Base-by-base conservation (phyloP, 1,140 invertebrate species). In the Polyergus mexicanus region DNA sequence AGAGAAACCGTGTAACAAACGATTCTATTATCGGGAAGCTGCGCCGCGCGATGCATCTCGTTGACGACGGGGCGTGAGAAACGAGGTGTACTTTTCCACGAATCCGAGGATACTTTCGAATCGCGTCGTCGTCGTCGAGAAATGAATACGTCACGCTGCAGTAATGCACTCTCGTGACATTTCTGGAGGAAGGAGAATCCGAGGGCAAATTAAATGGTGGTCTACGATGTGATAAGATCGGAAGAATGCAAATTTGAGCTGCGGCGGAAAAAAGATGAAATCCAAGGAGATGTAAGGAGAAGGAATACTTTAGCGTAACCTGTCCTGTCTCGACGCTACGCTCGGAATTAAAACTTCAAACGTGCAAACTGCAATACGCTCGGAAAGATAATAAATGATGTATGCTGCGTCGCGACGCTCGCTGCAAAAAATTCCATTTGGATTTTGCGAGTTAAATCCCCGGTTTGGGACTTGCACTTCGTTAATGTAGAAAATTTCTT, bases 31-130 rank as follows among this genome's bases (percentile, higher is more conserved):
- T 74, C 68, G 54, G n/a, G n/a, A n/a, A 8, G 41, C 25, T 25
- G 38, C 68, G 22, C 7, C 10, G 44, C 11, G 66, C 66, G 60
- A 87, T 68, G 83, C 47, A 69, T 86, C 66, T 47, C 54, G 58
- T 35, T 75, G 69, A 83, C 85, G 78, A 71, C 66, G 6, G 47
- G 28, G 13, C 54, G 71, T 89, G 84, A 81, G 56, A 83, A 86
- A 83, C 65, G 56, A 32, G 28, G 13, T 68, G 62, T 77, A 85
- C 51, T 85, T 85, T 68, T 41, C 74, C n/a, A 32, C 54, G 38
- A 19, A 85, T 80, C 77, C 65, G 60, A 69, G 62, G 58, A 83
- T 85, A 87, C 77, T 69, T 44, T 44, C 47, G 41, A 78, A 65
- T 72, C 78, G 51, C 35, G 22, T 69, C 63, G 51, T 81, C 68